A percentile compares a stretch with the other conserved stretches of the same genome.
Evolutionary conservation across 2,113 vertebrate genomes (phyloP).

Genomic region (Microtus richardsoni): DNA sequence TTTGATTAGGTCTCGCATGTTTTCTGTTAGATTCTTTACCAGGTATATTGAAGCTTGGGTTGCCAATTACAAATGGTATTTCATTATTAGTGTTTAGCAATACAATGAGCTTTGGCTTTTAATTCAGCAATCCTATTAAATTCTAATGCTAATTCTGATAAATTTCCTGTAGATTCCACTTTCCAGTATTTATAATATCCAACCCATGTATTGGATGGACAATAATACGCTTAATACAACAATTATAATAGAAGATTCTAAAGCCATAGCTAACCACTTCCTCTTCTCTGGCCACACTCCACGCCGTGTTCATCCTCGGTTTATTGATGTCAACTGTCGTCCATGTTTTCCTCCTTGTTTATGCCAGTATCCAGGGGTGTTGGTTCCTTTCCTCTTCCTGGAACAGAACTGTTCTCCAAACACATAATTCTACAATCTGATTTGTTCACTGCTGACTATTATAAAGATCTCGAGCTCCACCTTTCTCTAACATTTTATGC

Average conservation of each 20-base stretch:
- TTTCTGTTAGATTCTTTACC: slow-evolving; percentile 5
- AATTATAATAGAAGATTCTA: not conserved
- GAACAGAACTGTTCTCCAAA: not conserved
- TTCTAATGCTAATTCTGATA: slow-evolving; percentile 14
- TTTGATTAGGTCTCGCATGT: not conserved
- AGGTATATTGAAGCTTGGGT: not conserved
- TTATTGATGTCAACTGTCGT: not conserved
- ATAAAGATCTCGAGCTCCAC: not conserved
- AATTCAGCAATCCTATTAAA: not conserved
- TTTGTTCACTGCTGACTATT: not conserved
- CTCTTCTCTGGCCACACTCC: not conserved
- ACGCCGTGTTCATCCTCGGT: not conserved
- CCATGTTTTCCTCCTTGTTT: not conserved
- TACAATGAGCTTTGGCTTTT: slow-evolving; percentile 40
- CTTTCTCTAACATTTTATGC: not conserved
- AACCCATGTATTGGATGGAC: not conserved
- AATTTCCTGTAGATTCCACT: slow-evolving; percentile 8
- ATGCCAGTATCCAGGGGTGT: not conserved
- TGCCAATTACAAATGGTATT: not conserved
- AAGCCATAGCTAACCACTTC: not conserved
- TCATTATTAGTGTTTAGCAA: slow-evolving; percentile 47
- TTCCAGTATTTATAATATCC: slow-evolving; percentile 6
- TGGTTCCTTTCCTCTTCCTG: not conserved
- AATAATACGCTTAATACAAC: not conserved
- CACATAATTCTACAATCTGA: not conserved